Evolutionary conservation across 2,888 invertebrate species (phyloP).

Genomic region (Andricus curvator): DNA sequence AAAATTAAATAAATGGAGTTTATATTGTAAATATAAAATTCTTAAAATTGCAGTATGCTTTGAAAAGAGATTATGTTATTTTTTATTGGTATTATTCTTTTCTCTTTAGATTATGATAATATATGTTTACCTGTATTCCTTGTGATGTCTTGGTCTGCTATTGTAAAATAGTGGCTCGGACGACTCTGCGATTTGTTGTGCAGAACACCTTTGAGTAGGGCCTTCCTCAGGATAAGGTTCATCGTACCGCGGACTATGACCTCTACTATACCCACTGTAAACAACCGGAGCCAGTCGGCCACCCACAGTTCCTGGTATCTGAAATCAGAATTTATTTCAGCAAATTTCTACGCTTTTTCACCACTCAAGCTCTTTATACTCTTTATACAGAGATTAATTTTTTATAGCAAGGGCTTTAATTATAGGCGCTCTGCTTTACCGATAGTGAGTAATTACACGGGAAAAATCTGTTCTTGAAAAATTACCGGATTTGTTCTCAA

Average conservation of each 20-base stretch:
- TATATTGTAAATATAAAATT: background rate
- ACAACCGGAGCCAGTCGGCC: conserved; percentile 61
- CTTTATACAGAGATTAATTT: background rate
- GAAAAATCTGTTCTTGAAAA: too few species aligned
- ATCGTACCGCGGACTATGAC: conserved; percentile 76
- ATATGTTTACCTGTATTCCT: conserved; percentile 78
- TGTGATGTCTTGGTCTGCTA: conserved; percentile 88
- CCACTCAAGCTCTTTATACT: too few species aligned
- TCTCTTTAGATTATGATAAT: background rate
- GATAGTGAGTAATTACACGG: too few species aligned
- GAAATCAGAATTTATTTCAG: conserved; percentile 38
- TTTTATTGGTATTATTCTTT: background rate
- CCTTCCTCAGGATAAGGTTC: conserved; percentile 73
- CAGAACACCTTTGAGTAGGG: conserved; percentile 69
- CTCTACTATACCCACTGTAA: conserved; percentile 77
- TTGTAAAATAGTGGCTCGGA: conserved; percentile 92
- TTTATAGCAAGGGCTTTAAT: background rate
- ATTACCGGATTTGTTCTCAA: too few species aligned
- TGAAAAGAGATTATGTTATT: background rate
- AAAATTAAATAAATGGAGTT: too few species aligned
- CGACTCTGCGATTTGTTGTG: conserved; percentile 78
- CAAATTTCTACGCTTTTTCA: too few species aligned
- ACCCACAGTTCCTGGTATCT: conserved; percentile 70
- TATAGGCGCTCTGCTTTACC: too few species aligned
- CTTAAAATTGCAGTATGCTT: background rate